Conservation (phyloP, 1,140 invertebrate genomes). For the Drosophila sulfurigaster region DNA sequence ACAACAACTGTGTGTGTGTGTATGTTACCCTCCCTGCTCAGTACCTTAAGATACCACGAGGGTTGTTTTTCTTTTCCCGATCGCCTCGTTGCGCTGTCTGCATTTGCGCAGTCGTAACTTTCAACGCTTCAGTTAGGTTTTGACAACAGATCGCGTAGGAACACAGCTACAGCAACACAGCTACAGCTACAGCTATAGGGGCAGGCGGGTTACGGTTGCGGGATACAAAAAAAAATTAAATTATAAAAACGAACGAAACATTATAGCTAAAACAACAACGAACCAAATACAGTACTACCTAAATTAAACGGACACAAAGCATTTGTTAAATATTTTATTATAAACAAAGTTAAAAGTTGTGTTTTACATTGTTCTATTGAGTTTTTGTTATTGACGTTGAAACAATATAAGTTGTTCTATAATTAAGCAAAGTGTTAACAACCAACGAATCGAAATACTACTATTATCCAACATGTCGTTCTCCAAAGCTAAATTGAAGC, state of each 20-base stretch:
- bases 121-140: constrained; percentile 78
- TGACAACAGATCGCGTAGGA: constrained; percentile 79
- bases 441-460: constrained; percentile 11
- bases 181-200: constrained; percentile 29
- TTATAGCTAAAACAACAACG: constrained; percentile 36
- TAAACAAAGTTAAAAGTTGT: constrained; percentile 55
- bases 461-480: constrained; percentile 66
- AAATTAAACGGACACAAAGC: constrained; percentile 49
- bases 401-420: constrained; percentile 23
- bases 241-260: not conserved
- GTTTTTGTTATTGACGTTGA: constrained; percentile 68
- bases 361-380: constrained; percentile 68
- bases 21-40: not conserved
- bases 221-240: constrained; percentile 39
- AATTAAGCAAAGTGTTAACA: constrained; percentile 16
- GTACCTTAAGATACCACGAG: constrained; percentile 21
- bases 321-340: constrained; percentile 58
- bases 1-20: too few relatives aligned
- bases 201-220: constrained; percentile 61
- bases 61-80: constrained; percentile 54
- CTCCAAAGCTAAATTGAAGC: constrained; percentile 84
- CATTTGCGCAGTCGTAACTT: constrained; percentile 47
- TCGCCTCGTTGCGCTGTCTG: constrained; percentile 38
- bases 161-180: constrained; percentile 37
- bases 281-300: constrained; percentile 59